These are phyloP conservation scores for Ornithoptera priamus DNA, from an alignment of 2,888 invertebrate genomes.

Conservation along the genomic window DNA sequence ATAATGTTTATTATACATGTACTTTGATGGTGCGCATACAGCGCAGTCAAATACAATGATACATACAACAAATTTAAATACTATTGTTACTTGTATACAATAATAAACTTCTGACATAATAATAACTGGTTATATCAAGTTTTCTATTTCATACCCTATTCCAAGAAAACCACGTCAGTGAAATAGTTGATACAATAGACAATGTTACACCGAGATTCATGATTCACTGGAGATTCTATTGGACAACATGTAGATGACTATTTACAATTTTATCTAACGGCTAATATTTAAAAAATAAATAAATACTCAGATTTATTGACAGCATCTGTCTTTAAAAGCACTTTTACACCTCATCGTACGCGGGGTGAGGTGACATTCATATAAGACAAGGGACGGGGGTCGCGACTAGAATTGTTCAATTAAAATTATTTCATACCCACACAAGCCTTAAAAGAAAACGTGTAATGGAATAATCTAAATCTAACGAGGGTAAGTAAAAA, in stretches of 20 bases:
- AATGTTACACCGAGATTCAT: conserved; percentile 50
- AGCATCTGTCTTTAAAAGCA: conserved; percentile 72
- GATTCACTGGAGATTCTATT: conserved; percentile 43
- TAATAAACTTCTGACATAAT: conserved; percentile 77
- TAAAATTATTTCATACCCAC: conserved; percentile 21
- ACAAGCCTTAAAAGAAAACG: conserved; percentile 17
- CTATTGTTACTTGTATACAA: conserved; percentile 78
- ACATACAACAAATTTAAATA: conserved; percentile 75
- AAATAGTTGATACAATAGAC: conserved; percentile 41
- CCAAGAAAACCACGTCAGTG: conserved; percentile 54
- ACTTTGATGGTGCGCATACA: conserved; percentile 62
- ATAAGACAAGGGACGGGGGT: conserved; percentile 59
- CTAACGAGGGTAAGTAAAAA: conserved; percentile 18
- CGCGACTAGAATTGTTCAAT: conserved; percentile 32
- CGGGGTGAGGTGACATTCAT: conserved; percentile 43
- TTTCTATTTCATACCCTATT: conserved; percentile 61
- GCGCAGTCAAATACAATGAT: conserved; percentile 64
- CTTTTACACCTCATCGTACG: conserved; percentile 53
- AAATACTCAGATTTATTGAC: conserved; percentile 57
- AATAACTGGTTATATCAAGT: conserved; percentile 75
- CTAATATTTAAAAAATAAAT: conserved; percentile 38
- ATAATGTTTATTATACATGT: conserved; percentile 78
- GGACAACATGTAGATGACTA: conserved; percentile 52
- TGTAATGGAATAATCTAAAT: conserved; percentile 16
- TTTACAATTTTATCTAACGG: conserved; percentile 47